Percentiles rank a stretch among this genome's conserved stretches.
Conservation (phyloP, 2,888 invertebrate genomes). For the Pinctada fucata region DNA sequence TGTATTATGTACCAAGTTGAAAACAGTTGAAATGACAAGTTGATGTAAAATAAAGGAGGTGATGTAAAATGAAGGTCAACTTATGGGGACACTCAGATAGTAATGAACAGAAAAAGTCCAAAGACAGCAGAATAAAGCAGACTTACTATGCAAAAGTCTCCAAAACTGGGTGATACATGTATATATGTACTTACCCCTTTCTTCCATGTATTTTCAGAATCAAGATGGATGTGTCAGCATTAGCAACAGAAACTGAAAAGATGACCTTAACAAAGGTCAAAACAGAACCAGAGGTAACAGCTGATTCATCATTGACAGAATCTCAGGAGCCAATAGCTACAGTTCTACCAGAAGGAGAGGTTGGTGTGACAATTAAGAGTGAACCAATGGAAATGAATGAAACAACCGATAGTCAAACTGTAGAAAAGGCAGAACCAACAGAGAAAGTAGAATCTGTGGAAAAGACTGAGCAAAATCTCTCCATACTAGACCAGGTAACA, state of each 20-base stretch:
- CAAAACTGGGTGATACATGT: background rate
- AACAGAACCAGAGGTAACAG: background rate
- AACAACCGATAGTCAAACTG: slow-evolving; percentile 4
- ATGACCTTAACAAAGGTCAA: slow-evolving; percentile 5
- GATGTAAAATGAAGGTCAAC: no score
- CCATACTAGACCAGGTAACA: slow-evolving; percentile 16
- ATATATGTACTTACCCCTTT: no score
- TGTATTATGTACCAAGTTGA: no score
- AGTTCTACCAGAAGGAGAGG: no score
- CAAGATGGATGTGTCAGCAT: slow-evolving; percentile 5
- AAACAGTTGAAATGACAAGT: no score
- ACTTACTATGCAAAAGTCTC: background rate
- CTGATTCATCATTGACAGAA: background rate
- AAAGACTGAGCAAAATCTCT: slow-evolving; percentile 8
- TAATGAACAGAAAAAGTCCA: no score
- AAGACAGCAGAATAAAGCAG: no score
- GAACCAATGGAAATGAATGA: background rate
- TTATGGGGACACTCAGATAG: no score
- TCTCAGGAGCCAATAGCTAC: no score
- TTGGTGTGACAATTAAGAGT: background rate
- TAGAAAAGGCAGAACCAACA: background rate
- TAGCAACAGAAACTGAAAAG: slow-evolving; percentile 17
- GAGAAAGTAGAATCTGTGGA: background rate
- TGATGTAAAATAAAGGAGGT: no score
- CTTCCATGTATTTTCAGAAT: no score